Base-by-base conservation (phyloP, 1,140 invertebrate species). In the Notospermus geniculatus region DNA sequence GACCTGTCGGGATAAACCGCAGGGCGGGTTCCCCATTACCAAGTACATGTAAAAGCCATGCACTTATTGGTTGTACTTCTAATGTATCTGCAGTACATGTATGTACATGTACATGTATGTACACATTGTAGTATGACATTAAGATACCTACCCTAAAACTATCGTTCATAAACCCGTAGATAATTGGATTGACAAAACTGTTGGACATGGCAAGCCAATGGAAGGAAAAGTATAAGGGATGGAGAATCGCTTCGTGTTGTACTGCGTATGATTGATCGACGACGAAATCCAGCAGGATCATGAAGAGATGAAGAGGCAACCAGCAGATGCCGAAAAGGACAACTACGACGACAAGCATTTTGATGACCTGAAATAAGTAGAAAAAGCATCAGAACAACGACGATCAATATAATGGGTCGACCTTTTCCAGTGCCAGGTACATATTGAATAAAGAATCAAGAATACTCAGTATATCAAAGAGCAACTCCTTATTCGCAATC, bases 121-220 rank as follows among this genome's bases (percentile, higher is more conserved):
- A n/a, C n/a, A n/a, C n/a, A 15, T 36, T 15, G 32, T 15, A 4
- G 5, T 7, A 36, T 15, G 32, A 4, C 32, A 36, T 36, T 7
- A 36, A 4, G 32, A 36, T 36, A 36, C 87, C 89, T 45, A 87
- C 85, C 68, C 91, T 85, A 74, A 94, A 93, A 79, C 90, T 91
- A 25, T 87, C 86, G 19, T 90, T 92, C 87, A 94, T 90, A 66
- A 91, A 86, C 70, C 90, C 92, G 76, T 93, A 94, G 1, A 94
- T 87, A 52, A 93, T 86, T 0, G 92, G 92, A 79, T 94, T 94
- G 62, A 93, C 86, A 25, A 90, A 91, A 11, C 88, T 90, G 77
- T 92, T 92, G 1, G 87, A 80, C 79, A 84, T 85, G 50, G 84
- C 82, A 2, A 85, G 70, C 82, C 83, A 85, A 60, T 85, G 82